These are phyloP conservation scores for Drosophila subpulchrella DNA, from an alignment of 1,140 invertebrate genomes.

Conservation along the genomic window DNA sequence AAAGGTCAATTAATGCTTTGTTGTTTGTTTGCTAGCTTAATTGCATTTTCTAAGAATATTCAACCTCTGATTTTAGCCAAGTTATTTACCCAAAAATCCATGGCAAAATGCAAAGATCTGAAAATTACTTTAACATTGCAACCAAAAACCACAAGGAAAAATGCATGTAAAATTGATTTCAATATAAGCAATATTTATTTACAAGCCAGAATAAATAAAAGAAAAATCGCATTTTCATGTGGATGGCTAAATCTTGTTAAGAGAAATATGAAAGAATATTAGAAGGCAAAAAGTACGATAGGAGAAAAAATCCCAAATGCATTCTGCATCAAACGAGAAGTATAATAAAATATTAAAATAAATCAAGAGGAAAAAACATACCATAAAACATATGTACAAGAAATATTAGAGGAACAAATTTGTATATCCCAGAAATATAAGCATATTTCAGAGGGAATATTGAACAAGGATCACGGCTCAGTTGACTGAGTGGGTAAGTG, in stretches of 20 bases:
- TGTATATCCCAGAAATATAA: slow-evolving; percentile 12
- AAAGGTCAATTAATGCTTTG: neutral
- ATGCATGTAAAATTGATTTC: slow-evolving; percentile 3
- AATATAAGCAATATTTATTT: slow-evolving; percentile 10
- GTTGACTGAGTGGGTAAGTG: neutral
- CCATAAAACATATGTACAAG: neutral
- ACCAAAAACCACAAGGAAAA: neutral
- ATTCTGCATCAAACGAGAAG: slow-evolving; percentile 40
- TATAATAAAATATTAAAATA: slow-evolving; percentile 55
- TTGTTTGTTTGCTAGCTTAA: neutral
- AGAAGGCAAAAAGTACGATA: neutral
- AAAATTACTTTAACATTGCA: slow-evolving; percentile 1
- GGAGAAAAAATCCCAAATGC: slow-evolving; percentile 9
- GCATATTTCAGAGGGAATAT: slow-evolving; percentile 26
- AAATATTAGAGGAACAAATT: slow-evolving; percentile 8
- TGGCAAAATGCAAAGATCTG: neutral
- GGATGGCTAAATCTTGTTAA: neutral
- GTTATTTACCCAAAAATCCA: neutral
- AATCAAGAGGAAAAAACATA: slow-evolving; percentile 34
- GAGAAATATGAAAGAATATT: slow-evolving; percentile 19
- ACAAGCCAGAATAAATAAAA: slow-evolving; percentile 6
- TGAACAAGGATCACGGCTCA: slow-evolving; percentile 10
- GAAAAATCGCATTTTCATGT: slow-evolving; percentile 1
- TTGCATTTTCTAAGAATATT: neutral
- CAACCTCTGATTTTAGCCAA: neutral